Evolutionary conservation across 64 coral and sea anemone genomes (phyloP), one percentile per base, ranked within the genome.

Genomic region (Anthopleura sola): DNA sequence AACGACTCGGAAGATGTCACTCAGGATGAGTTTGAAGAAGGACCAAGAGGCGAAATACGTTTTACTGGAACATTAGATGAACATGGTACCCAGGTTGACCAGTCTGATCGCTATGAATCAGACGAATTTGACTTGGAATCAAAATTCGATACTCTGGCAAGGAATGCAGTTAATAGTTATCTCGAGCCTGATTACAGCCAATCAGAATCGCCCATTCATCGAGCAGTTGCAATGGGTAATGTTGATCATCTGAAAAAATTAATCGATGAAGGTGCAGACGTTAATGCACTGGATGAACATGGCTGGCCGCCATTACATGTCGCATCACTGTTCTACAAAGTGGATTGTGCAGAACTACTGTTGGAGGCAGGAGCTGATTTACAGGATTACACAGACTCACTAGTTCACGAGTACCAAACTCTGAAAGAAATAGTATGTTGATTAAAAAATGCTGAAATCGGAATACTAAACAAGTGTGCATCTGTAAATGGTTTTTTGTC

Each of bases 251-350:
- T 89, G 5, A 83, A n/a, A 33, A 4, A 37, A 20, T 83, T 89
- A 55, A 81, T 89, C 2, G 87, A 89, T 24, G 47, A 53, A 29
- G 87, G 87, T 34, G 38, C 58, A 68, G 80, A 89, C 37, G 87
- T 89, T 15, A 89, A 89, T 36, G 37, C 20, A 75, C 46, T 55
- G 17, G 87, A 89, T 81, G 87, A 89, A 38, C 80, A 60, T 71
- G 87, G 87, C 29, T 89, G 80, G 78, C 87, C 87, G 8, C 78
- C 80, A 24, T 39, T 89, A 31, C 87, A 89, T 28, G 87, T 81
- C 12, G 87, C 87, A 29, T 39, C 81, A 15, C 60, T 81, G 9
- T 82, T 56, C 32, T 51, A 75, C 47, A 66, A 89, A n/a, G 60
- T 89, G 7, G 87, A 89, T 54, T 89, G 87, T 36, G 78, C 55